Evolutionary conservation across 2,113 vertebrate species (phyloP).

Genomic region (Lepidiolamprologus cunningtoni): DNA sequence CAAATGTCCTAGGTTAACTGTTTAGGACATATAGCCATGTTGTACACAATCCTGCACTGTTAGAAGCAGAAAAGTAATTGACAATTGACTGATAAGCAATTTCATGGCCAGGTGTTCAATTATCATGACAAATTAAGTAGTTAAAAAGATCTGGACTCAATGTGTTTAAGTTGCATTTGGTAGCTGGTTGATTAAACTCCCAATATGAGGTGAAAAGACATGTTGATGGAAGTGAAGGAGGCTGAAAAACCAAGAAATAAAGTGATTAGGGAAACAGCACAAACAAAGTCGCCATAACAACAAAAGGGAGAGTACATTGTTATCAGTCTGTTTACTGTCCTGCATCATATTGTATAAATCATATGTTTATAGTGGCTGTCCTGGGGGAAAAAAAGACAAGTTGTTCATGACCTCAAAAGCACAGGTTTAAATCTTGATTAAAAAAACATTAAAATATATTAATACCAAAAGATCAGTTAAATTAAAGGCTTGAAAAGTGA

Average conservation of each 20-base stretch:
- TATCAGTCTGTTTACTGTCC: not conserved
- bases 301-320: not conserved
- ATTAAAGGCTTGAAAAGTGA: not conserved
- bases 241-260: not conserved
- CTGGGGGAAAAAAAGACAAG: rapidly evolving
- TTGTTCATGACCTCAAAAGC: not conserved
- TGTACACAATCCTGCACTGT: not conserved
- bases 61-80: not conserved
- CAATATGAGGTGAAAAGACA: not conserved
- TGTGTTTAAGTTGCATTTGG: not conserved
- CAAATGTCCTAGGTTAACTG: not conserved
- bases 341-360: not conserved
- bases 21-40: not conserved
- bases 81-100: not conserved
- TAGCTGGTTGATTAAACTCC: not conserved
- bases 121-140: not conserved
- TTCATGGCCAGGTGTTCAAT: not conserved
- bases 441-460: not conserved
- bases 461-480: not conserved
- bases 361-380: not conserved
- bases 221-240: not conserved
- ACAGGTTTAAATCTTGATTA: not conserved
- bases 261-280: not conserved
- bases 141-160: not conserved
- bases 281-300: not conserved